phyloP scores from a whole-genome alignment of 2,113 vertebrate genomes.

The Lepus europaeus region DNA sequence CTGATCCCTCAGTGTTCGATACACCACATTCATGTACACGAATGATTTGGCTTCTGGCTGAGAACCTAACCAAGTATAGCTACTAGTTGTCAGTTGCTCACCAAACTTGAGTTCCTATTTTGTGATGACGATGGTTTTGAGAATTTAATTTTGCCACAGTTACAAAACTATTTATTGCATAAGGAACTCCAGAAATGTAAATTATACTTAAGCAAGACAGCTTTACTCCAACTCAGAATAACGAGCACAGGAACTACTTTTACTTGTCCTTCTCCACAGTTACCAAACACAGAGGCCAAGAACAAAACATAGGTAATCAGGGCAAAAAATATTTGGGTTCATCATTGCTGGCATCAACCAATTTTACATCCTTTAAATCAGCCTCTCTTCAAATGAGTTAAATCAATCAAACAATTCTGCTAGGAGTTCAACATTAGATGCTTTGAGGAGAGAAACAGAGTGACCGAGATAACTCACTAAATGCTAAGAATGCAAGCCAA shows the following conservation, averaged over 20 bases:
- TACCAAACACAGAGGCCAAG: slow-evolving; percentile 20
- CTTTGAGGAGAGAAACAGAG: slow-evolving; percentile 41
- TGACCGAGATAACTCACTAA: slow-evolving; percentile 11
- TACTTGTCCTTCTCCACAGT: background rate
- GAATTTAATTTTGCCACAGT: slow-evolving; percentile 22
- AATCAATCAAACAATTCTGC: background rate
- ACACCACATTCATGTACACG: background rate
- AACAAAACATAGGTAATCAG: background rate
- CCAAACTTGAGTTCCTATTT: slow-evolving; percentile 3
- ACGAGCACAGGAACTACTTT: background rate
- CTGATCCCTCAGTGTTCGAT: background rate
- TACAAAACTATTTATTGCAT: background rate
- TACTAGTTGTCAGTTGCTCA: background rate
- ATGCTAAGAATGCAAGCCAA: slow-evolving; percentile 38
- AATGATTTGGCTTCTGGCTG: background rate
- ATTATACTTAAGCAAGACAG: background rate
- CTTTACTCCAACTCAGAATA: slow-evolving; percentile 14
- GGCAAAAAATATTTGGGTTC: background rate
- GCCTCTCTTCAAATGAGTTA: background rate
- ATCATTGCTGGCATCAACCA: background rate
- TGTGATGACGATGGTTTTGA: background rate
- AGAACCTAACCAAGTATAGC: background rate
- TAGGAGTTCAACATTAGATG: background rate
- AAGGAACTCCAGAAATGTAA: slow-evolving; percentile 42
- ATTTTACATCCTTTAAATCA: slow-evolving; percentile 40